These are phyloP conservation scores for Gavialis gangeticus DNA, from an alignment of 2,113 vertebrate species.

Conservation along the genomic window DNA sequence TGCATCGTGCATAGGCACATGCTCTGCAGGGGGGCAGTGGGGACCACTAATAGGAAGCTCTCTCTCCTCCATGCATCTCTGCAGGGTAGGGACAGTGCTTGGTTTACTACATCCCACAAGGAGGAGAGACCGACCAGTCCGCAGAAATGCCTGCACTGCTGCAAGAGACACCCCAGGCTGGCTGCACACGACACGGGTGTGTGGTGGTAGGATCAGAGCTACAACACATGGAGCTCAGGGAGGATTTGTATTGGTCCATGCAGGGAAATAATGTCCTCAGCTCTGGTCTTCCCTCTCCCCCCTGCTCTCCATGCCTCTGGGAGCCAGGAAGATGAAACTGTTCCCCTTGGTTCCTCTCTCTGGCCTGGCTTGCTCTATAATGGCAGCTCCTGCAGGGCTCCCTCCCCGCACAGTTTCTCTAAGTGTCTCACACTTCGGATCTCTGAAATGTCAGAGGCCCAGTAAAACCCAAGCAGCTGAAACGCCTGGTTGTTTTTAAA, in stretches of 20 bases:
- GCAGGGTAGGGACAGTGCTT: background rate
- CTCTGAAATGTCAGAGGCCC: slow-evolving; percentile 50
- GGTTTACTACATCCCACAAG: background rate
- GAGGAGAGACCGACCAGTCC: background rate
- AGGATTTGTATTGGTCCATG: no score
- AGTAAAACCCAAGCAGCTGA: background rate
- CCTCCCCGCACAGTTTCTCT: background rate
- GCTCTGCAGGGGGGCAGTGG: background rate
- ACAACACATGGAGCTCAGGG: no score
- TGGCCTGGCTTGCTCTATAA: background rate
- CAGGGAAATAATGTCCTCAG: background rate
- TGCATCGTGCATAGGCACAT: no score
- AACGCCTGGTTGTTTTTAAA: slow-evolving; percentile 44
- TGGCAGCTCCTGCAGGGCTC: background rate
- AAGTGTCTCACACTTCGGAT: background rate
- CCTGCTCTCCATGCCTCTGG: background rate
- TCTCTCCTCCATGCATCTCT: background rate
- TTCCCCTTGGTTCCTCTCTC: background rate
- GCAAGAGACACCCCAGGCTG: no score
- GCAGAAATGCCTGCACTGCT: no score
- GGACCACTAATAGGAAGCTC: background rate
- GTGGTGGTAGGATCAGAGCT: no score
- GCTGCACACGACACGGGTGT: no score
- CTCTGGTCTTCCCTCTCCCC: background rate
- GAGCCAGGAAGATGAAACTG: background rate